phyloP scores from a whole-genome alignment of 1,140 invertebrate species.

The Heliothis virescens region DNA sequence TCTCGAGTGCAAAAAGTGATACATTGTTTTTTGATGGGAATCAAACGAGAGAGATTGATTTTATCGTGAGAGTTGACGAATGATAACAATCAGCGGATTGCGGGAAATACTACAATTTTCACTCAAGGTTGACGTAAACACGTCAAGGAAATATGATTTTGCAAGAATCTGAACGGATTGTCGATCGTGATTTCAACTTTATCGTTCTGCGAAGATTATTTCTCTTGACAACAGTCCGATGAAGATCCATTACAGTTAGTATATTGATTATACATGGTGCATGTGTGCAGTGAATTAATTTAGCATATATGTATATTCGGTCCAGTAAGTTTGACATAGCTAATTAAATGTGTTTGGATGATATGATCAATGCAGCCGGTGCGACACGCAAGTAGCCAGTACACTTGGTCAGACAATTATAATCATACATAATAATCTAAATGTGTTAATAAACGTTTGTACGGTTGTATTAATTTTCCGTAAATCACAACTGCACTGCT shows the following conservation, averaged over 20 bases:
- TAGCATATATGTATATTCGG: not conserved
- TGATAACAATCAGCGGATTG: not conserved
- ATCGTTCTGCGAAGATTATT: too few species aligned
- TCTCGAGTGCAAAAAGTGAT: not conserved
- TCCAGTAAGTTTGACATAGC: not conserved
- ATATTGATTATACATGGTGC: too few species aligned
- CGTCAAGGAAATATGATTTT: not conserved
- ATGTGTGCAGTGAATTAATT: not conserved
- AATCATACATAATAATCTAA: not conserved
- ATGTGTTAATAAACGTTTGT: too few species aligned
- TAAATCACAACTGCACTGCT: not conserved
- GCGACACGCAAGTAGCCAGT: not conserved
- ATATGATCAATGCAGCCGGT: not conserved
- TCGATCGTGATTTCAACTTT: too few species aligned
- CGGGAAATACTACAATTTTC: not conserved
- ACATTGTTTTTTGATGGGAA: conserved; percentile 1
- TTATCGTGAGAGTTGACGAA: not conserved
- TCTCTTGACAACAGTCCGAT: too few species aligned
- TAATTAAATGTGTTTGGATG: not conserved
- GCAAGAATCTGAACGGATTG: too few species aligned
- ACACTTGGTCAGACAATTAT: not conserved
- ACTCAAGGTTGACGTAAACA: not conserved
- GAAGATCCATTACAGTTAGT: too few species aligned
- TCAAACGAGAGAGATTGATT: not conserved
- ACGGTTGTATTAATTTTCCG: too few species aligned